These are phyloP conservation scores for Allobates femoralis DNA, from an alignment of 2,797 vertebrate genomes.

Conservation along the genomic window DNA sequence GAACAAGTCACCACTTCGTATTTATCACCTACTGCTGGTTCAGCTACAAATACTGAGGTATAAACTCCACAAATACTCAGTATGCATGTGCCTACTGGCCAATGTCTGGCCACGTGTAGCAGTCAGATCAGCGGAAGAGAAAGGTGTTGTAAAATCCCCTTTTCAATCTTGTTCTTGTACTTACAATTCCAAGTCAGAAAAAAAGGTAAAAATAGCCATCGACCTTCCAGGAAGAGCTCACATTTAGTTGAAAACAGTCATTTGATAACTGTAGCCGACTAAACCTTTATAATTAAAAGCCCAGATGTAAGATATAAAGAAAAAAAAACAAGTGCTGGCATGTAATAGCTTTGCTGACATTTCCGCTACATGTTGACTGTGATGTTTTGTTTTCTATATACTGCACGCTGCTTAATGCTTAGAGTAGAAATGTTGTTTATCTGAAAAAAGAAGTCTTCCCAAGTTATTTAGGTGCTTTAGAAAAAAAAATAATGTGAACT, in stretches of 20 bases:
- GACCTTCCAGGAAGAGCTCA: not conserved
- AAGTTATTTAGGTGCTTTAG: not conserved
- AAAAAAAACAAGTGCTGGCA: not conserved
- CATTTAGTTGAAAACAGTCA: not conserved
- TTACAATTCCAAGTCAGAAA: not conserved
- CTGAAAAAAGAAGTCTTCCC: not conserved
- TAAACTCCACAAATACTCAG: no score
- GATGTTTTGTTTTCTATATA: conserved; percentile 2
- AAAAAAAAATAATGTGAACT: not conserved
- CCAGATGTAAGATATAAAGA: not conserved
- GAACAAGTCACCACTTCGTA: no score
- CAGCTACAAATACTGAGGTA: no score
- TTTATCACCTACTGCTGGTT: no score
- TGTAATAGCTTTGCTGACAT: conserved; percentile 26
- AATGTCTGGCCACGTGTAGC: no score
- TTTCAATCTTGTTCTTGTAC: not conserved
- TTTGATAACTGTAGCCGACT: not conserved
- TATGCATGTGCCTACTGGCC: no score
- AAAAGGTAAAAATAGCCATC: not conserved
- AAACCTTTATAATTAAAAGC: not conserved
- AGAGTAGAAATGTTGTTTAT: not conserved
- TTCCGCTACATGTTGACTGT: not conserved
- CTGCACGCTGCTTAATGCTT: not conserved
- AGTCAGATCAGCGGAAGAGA: no score
- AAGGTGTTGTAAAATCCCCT: not conserved